Conservation (phyloP, 2,888 invertebrate genomes). For the Nudaria mundana region DNA sequence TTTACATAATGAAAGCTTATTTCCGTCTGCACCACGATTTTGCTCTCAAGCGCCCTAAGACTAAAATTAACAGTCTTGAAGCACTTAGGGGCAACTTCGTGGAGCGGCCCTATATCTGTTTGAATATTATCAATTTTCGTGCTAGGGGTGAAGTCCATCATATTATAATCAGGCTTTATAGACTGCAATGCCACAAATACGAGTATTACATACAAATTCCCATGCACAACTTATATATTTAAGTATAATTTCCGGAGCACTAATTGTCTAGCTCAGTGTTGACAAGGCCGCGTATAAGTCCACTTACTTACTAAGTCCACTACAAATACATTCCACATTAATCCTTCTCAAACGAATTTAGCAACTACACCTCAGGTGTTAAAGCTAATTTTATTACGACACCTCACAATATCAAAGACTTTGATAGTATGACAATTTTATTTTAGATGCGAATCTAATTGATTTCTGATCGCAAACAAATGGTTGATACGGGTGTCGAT, state of each 20-base stretch:
- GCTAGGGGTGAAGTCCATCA: no score
- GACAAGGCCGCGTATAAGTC: slow-evolving; percentile 70
- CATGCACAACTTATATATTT: slow-evolving; percentile 50
- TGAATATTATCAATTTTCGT: no score
- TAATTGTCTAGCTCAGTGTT: slow-evolving; percentile 58
- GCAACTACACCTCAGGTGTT: slow-evolving; percentile 49
- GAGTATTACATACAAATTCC: slow-evolving; percentile 40
- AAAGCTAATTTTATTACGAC: slow-evolving; percentile 53
- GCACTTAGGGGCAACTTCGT: no score
- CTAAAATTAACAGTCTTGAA: no score
- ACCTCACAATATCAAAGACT: slow-evolving; percentile 38
- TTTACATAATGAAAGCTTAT: no score
- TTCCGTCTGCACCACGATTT: no score
- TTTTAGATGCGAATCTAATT: slow-evolving; percentile 74
- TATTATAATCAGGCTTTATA: no score
- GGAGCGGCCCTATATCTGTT: no score
- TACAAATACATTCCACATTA: slow-evolving; percentile 69
- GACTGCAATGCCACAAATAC: slow-evolving; percentile 31
- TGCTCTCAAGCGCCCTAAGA: no score
- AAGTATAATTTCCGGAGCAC: slow-evolving; percentile 67
- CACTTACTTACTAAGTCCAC: slow-evolving; percentile 43
- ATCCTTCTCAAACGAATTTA: slow-evolving; percentile 55
- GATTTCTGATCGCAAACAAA: slow-evolving; percentile 59
- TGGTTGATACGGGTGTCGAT: slow-evolving; percentile 64
- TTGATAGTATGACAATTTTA: slow-evolving; percentile 57